phyloP scores from a whole-genome alignment of 1,140 invertebrate genomes.

The Oryctes rhinoceros region DNA sequence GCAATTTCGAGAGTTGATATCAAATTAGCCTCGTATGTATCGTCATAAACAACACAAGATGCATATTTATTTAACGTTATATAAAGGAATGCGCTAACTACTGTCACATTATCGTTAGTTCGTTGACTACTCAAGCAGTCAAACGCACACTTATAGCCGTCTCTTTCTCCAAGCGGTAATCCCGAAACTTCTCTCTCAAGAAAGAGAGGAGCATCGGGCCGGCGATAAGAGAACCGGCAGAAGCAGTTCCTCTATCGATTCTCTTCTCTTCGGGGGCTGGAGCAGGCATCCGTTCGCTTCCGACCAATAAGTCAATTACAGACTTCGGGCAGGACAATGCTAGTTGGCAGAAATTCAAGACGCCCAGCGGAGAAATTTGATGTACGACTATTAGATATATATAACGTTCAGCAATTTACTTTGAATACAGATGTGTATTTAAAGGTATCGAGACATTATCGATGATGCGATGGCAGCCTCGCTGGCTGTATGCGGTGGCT shows the following conservation, averaged over 20 bases:
- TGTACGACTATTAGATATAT: conserved; percentile 26
- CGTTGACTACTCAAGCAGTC: not conserved
- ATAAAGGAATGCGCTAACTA: not conserved
- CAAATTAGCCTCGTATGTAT: no score
- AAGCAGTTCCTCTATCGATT: conserved; percentile 50
- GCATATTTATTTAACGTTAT: not conserved
- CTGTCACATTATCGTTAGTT: not conserved
- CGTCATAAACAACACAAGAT: no score
- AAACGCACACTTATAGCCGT: not conserved
- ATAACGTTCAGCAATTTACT: conserved; percentile 25
- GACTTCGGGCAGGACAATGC: conserved; percentile 54
- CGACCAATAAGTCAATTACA: conserved; percentile 59
- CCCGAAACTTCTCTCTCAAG: conserved; percentile 47
- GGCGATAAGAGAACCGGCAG: conserved; percentile 17
- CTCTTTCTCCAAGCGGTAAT: conserved; percentile 19
- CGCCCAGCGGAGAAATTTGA: conserved; percentile 46
- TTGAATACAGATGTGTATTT: conserved; percentile 30
- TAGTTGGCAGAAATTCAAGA: conserved; percentile 58
- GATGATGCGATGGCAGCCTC: not conserved
- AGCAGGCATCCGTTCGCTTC: conserved; percentile 50
- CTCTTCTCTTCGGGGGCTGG: not conserved
- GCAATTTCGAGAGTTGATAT: no score
- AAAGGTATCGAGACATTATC: conserved; percentile 25
- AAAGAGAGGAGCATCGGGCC: conserved; percentile 38
- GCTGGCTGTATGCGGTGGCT: not conserved